Conservation (phyloP, 2,797 vertebrate species). For the Oreochromis grahami region DNA sequence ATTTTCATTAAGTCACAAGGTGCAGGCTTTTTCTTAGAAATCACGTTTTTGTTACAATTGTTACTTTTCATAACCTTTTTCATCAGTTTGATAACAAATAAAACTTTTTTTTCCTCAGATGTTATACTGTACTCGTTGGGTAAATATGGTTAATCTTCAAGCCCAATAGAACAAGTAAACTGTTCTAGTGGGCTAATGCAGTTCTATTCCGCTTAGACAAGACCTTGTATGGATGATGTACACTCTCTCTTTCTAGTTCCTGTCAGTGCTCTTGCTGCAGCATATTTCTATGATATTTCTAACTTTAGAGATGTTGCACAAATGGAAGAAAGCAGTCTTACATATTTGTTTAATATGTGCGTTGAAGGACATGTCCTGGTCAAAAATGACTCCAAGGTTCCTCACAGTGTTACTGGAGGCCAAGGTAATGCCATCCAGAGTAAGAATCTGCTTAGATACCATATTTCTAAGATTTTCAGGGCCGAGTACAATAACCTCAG, state of each 20-base stretch:
- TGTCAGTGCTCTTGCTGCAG: background rate
- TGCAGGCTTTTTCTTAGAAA: conserved; percentile 30
- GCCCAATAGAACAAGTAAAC: background rate
- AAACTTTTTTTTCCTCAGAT: conserved; percentile 70
- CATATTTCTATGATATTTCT: background rate
- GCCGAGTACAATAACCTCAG: too few relatives aligned
- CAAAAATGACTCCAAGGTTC: too few relatives aligned
- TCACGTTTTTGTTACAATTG: conserved; percentile 41
- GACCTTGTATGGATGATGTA: background rate
- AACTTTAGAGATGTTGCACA: rapidly evolving
- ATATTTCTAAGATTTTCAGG: rapidly evolving
- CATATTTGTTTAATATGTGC: background rate
- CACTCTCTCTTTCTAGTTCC: background rate
- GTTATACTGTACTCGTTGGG: conserved; percentile 17
- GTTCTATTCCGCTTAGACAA: rapidly evolving
- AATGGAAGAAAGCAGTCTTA: background rate
- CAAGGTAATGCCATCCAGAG: too few relatives aligned
- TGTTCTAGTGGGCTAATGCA: background rate
- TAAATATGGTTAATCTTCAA: background rate
- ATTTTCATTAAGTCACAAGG: conserved; percentile 5
- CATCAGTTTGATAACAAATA: conserved; percentile 89
- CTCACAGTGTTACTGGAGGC: rapidly evolving
- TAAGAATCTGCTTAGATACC: rapidly evolving
- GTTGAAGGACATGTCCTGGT: background rate
- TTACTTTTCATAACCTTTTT: conserved; percentile 70